phyloP scores from a whole-genome alignment of 2,888 invertebrate species.

The Amphipyra tragopoginis region DNA sequence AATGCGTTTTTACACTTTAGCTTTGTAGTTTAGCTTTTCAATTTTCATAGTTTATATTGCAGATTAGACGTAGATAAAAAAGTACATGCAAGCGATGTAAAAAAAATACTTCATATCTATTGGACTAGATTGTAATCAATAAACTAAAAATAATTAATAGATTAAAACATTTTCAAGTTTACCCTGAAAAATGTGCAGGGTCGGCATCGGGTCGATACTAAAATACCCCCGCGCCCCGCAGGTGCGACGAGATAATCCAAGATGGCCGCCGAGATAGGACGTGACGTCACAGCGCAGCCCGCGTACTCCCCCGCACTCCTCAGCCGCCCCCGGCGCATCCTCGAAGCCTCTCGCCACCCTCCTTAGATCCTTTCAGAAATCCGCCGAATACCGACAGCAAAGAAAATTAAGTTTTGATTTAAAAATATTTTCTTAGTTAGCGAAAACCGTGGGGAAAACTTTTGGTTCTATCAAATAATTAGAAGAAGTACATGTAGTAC shows the following conservation, averaged over 20 bases:
- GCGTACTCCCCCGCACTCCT: conserved; percentile 71
- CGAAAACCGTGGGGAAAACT: too few relatives aligned
- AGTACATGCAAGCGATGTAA: neutral
- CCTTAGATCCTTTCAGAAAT: conserved; percentile 89
- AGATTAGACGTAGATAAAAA: neutral
- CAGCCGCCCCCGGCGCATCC: conserved; percentile 78
- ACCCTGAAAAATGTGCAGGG: conserved; percentile 86
- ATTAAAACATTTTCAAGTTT: conserved; percentile 67
- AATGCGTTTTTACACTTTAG: too few relatives aligned
- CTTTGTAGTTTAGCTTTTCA: too few relatives aligned
- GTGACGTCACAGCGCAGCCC: conserved; percentile 88
- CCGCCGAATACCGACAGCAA: conserved; percentile 76
- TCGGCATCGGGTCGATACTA: conserved; percentile 85
- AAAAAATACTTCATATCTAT: too few relatives aligned
- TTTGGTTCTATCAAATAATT: too few relatives aligned
- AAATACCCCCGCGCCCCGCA: conserved; percentile 80
- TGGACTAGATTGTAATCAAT: conserved; percentile 26
- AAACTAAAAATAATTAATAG: conserved; percentile 26
- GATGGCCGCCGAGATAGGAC: conserved; percentile 90
- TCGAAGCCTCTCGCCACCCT: conserved; percentile 88
- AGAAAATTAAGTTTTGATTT: conserved; percentile 14
- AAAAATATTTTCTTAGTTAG: neutral
- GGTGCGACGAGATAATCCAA: conserved; percentile 90
- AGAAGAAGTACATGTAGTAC: too few relatives aligned
- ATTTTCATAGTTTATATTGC: too few relatives aligned